Evolutionary conservation across 2,888 invertebrate genomes (phyloP), one percentile per base, ranked within the genome.

Genomic region (Amaurobius ferox): DNA sequence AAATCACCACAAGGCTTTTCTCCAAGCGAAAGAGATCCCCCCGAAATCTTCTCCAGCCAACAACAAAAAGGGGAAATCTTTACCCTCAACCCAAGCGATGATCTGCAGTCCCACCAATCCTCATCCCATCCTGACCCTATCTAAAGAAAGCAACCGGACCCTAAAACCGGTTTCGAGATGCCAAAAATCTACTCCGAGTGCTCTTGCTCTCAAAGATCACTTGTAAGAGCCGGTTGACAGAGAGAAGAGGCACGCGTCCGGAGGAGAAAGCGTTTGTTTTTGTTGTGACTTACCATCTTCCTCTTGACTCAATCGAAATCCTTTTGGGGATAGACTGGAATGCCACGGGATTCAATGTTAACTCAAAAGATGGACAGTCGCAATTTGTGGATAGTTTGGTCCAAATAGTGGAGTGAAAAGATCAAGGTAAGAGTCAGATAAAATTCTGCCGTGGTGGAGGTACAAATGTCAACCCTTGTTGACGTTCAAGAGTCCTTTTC

Each of bases 131-230:
- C 66, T 66, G 66, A 66, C 66, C 66, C 66, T 66, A 19, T 35
- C 66, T 32, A 66, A 66, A 66, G 66, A 66, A 66, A 32, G 32
- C 71, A 71, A 71, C 71, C 71, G 71, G 71, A 71, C 71, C 32
- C 71, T 29, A 30, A 55, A 71, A 71, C 71, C 71, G 71, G 71
- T 71, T 71, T 55, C n/a, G 32, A 35, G 32, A 16, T 7, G 11
- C 19, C 23, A 55, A 55, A 55, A 55, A 55, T 55, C 55, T 55
- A 55, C 55, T 55, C 55, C 23, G 23, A 55, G 32, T 66, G 30
- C 66, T 66, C 35, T 66, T 19, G 35, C 66, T 66, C 66, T 66
- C 66, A 0, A n/a, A 32, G 66, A 66, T 66, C 35, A 66, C 23
- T 66, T 35, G 35, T 35, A 32, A n/a, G n/a, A 55, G 55, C 55